Percentiles rank a stretch among this genome's conserved stretches.
These are phyloP conservation scores for Trypoxylus dichotomus DNA, from an alignment of 1,140 invertebrate genomes.

Conservation along the genomic window DNA sequence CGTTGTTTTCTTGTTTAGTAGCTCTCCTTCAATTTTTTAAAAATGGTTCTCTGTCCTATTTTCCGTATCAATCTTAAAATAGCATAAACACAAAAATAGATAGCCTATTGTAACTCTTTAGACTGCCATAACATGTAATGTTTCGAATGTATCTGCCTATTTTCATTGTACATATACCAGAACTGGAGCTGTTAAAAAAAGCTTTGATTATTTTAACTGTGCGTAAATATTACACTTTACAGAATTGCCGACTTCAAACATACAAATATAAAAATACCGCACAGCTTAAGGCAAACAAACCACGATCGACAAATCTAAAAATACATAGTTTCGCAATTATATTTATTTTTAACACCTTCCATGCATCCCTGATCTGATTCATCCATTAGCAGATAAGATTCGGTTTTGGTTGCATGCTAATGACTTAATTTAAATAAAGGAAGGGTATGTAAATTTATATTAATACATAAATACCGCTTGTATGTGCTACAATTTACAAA, in stretches of 20 bases:
- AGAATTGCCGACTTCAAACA: conserved; percentile 19
- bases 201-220: conserved; percentile 16
- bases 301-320: conserved; percentile 18
- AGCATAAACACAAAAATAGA: not conserved
- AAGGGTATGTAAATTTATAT: too few species aligned
- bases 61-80: not conserved
- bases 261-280: conserved; percentile 7
- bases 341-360: conserved; percentile 3
- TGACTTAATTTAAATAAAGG: too few species aligned
- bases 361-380: conserved; percentile 5
- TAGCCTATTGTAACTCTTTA: not conserved
- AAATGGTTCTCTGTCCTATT: not conserved
- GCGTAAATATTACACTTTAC: conserved; percentile 22
- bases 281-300: conserved; percentile 20
- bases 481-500: too few species aligned
- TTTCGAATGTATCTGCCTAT: not conserved
- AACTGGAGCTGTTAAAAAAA: conserved; percentile 7
- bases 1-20: not conserved
- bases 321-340: conserved; percentile 13
- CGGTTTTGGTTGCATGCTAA: not conserved
- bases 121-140: not conserved
- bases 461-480: too few species aligned
- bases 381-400: not conserved
- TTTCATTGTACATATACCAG: conserved; percentile 8
- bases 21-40: not conserved